Base-by-base conservation (phyloP, 2,888 invertebrate genomes). In the Cremastobaeus sp. region DNA sequence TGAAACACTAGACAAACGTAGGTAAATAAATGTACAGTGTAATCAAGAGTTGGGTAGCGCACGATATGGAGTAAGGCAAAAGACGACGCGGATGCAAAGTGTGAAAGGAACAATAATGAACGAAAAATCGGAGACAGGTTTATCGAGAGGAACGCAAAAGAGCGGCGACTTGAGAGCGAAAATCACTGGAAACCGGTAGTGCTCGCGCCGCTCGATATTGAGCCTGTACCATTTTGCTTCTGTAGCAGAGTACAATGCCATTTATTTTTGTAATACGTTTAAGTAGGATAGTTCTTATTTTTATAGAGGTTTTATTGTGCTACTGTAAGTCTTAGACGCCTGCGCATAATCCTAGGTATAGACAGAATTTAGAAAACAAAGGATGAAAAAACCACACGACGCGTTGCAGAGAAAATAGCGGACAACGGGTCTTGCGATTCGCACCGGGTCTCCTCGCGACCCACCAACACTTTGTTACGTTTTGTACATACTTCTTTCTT, bases 181-280 rank as follows among this genome's bases (percentile, higher is more conserved):
- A 72, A 57, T 47, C 57, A 64, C 59, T 59, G 52, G 72, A 72
- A 76, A 66, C 69, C 77, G 70, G 81, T 77, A 78, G 83, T 80
- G 81, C 80, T 82, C 79, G 84, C 80, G 81, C 84, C 81, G 83
- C 83, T 84, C 82, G 84, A 86, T 83, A 84, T 85, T 84, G 84
- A 85, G 85, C 85, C 85, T 86, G 85, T 86, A 86, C 84, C 84
- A 86, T 86, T 85, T 85, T 85, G 86, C 86, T 86, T 86, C 83
- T 84, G 86, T 86, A 86, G 86, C 86, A 86, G 86, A 86, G 85
- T 86, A 86, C 84, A 85, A 86, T 85, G 86, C 86, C 85, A 86
- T 86, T 86, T 86, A 86, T 86, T 86, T 86, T 86, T 86, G 82
- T 86, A 86, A 86, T 86, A 85, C 85, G 86, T 86, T 86, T 86